Base-by-base conservation (phyloP, 1,140 invertebrate species). In the Heliconius melpomene region DNA sequence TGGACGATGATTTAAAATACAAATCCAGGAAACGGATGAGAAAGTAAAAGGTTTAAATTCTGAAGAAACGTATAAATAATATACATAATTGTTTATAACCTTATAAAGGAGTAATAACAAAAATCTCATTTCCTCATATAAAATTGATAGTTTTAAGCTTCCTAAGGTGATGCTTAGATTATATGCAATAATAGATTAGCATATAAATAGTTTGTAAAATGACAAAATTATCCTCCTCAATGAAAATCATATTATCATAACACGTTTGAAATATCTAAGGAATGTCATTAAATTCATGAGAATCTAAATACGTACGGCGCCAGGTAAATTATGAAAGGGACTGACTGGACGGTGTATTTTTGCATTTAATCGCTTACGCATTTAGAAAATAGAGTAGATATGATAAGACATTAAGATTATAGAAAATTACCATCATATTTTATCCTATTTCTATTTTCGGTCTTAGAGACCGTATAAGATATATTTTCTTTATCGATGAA, bases 201-300 rank as follows among this genome's bases (percentile, higher is more conserved):
- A 80, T 80, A 66, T 60, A 54, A 77, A 77, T 77, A 74, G 52
- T 54, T 80, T 26, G 50, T 72, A 50, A 60, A 26, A 74, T 70
- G 72, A 66, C 38, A 57, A 18, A 38, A 57, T 76, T 73, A 77
- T 80, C 79, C 72, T 77, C 36, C 57, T 57, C 40, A 76, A 79
- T 79, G 38, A 79, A 79, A 79, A 72, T 73, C 26, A 66, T 70
- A 77, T 52, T 52, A 52, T 8, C 50, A 82, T 82, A 79, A 82
- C 80, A 50, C 8, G 80, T 82, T 82, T 79, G 38, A 82, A 78
- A 72, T 75, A 82, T 79, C 73, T 76, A 54, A 82, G 66, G 80
- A 82, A 82, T 82, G 80, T 73, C 77, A 75, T 78, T 78, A 81
- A 78, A 81, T 82, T 74, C 66, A 82, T 77, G 80, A 81, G 77